A percentile compares a stretch with the other conserved stretches of the same genome.
Conservation (phyloP, 1,140 invertebrate genomes). For the Drosophila kanapiae region DNA sequence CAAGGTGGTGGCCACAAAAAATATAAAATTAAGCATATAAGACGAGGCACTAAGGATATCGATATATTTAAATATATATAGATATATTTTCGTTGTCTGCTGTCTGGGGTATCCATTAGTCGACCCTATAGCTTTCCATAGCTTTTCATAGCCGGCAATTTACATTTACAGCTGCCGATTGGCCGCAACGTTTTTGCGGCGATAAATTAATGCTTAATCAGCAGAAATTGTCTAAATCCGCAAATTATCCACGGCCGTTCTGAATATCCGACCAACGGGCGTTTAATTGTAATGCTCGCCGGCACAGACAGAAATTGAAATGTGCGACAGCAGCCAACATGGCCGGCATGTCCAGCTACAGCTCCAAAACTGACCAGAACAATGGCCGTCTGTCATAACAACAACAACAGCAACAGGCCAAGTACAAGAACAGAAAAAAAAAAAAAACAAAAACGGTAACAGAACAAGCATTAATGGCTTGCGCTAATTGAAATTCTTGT, state of each 20-base stretch:
- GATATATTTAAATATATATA: neutral
- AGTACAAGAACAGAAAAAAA: neutral
- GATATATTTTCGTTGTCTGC: neutral
- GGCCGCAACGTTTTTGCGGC: conserved; percentile 28
- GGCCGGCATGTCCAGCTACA: conserved; percentile 21
- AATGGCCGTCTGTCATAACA: conserved; percentile 70
- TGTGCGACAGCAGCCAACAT: conserved; percentile 48
- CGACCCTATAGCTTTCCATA: conserved; percentile 45
- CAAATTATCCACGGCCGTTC: conserved; percentile 72
- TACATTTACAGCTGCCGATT: conserved; percentile 60
- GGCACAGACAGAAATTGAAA: conserved; percentile 36
- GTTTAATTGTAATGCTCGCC: conserved; percentile 76
- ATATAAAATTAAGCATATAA: conserved; percentile 3
- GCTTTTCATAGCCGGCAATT: conserved; percentile 53
- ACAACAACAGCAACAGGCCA: conserved; percentile 31
- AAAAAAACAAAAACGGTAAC: conserved; percentile 23
- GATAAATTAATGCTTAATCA: conserved; percentile 83
- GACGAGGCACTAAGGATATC: neutral
- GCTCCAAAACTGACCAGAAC: conserved; percentile 61
- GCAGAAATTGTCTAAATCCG: conserved; percentile 78
- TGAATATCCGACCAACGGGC: conserved; percentile 55
- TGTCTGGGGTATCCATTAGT: conserved; percentile 30
- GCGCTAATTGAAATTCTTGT: conserved; percentile 78
- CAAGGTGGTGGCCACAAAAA: conserved; percentile 58
- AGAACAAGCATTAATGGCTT: conserved; percentile 49